Conservation (phyloP, 2,797 vertebrate species). For the Crocodylus rhombifer region DNA sequence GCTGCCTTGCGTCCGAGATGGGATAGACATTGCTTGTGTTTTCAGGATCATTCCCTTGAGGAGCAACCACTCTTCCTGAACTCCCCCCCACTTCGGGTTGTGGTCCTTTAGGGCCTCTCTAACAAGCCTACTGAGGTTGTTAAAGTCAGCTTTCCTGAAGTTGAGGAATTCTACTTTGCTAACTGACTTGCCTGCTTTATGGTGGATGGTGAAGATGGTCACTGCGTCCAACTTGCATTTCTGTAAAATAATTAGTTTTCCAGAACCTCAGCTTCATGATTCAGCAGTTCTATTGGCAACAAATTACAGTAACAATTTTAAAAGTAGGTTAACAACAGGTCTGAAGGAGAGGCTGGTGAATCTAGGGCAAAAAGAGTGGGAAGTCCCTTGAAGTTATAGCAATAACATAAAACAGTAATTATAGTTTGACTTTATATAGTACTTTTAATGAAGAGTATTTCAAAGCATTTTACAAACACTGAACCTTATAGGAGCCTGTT, state of each 20-base stretch:
- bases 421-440: neutral
- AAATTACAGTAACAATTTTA: slow-evolving; percentile 38
- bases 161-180: too few relatives aligned
- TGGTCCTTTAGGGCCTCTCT: too few relatives aligned
- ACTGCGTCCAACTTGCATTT: slow-evolving; percentile 27
- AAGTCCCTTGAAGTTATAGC: slow-evolving; percentile 30
- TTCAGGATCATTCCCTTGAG: too few relatives aligned
- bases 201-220: too few relatives aligned
- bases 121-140: too few relatives aligned
- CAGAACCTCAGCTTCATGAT: slow-evolving; percentile 72
- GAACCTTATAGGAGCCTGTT: neutral
- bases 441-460: neutral
- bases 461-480: neutral
- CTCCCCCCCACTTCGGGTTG: too few relatives aligned
- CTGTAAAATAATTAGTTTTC: slow-evolving; percentile 71
- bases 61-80: too few relatives aligned
- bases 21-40: too few relatives aligned
- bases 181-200: too few relatives aligned
- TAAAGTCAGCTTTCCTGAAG: too few relatives aligned
- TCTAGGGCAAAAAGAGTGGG: slow-evolving; percentile 3
- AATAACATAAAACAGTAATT: neutral
- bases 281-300: slow-evolving; percentile 73
- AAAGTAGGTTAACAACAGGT: slow-evolving; percentile 47
- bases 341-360: slow-evolving; percentile 29
- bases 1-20: too few relatives aligned